These are phyloP conservation scores for Acanthisitta chloris DNA, from an alignment of 2,113 vertebrate genomes.

Conservation along the genomic window DNA sequence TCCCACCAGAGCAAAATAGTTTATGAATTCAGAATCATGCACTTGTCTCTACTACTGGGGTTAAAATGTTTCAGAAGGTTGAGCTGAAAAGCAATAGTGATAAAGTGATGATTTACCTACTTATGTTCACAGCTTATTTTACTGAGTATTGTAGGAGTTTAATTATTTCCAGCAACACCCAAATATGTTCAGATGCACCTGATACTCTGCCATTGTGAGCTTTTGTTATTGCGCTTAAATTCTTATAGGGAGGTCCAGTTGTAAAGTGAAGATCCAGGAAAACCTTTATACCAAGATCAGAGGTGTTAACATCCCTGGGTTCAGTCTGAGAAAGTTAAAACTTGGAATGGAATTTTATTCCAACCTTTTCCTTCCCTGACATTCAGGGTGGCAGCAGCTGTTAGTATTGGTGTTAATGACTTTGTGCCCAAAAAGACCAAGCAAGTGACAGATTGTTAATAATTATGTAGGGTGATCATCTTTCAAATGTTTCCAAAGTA, in stretches of 20 bases:
- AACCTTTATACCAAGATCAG: neutral
- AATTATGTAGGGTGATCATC: constrained; percentile 9
- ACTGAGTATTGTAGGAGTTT: neutral
- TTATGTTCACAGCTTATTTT: neutral
- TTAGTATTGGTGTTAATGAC: constrained; percentile 5
- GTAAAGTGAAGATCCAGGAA: neutral
- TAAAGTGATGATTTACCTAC: neutral
- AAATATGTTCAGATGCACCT: neutral
- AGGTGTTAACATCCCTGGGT: neutral
- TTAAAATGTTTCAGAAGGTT: neutral
- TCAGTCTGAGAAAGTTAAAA: neutral
- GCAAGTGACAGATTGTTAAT: constrained; percentile 1
- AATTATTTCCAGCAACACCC: neutral
- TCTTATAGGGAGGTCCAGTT: fast-evolving
- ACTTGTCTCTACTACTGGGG: neutral
- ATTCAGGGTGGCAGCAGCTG: neutral
- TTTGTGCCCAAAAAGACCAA: neutral
- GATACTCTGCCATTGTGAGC: neutral
- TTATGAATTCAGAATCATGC: neutral
- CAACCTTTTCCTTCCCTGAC: neutral
- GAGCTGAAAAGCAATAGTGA: neutral
- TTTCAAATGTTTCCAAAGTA: constrained; percentile 14
- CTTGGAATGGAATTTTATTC: neutral
- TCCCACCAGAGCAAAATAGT: neutral
- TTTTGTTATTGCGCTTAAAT: neutral